phyloP scores from a whole-genome alignment of 2,113 vertebrate genomes.

The Sebastes fasciatus region DNA sequence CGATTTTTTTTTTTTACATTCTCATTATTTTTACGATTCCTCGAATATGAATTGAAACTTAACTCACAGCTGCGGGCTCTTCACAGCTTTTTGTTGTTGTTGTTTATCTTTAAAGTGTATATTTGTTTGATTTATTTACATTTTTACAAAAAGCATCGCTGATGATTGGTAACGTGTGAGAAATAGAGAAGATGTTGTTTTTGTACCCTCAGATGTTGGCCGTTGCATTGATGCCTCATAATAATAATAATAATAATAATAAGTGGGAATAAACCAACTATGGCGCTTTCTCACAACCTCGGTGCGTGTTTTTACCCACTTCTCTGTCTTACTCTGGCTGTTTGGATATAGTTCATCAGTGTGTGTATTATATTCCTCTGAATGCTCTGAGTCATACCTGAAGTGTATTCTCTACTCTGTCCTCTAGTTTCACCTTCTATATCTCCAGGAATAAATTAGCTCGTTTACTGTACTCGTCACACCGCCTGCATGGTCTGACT shows the following conservation, averaged over 20 bases:
- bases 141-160: neutral
- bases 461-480: conserved; percentile 9
- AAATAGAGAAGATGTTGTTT: neutral
- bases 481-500: too few relatives aligned
- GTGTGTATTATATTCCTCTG: neutral
- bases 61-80: neutral
- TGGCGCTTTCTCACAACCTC: conserved; percentile 54
- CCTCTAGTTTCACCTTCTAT: conserved; percentile 70
- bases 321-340: conserved; percentile 19
- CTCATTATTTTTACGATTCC: conserved; percentile 8
- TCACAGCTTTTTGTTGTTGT: conserved; percentile 4
- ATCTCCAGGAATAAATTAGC: conserved; percentile 36
- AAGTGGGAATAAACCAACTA: conserved; percentile 49
- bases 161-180: too few relatives aligned
- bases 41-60: conserved; percentile 43
- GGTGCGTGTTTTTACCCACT: conserved; percentile 43
- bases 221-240: conserved; percentile 19
- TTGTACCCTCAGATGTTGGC: neutral
- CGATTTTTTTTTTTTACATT: conserved; percentile 1
- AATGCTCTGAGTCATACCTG: conserved; percentile 27
- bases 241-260: neutral
- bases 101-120: neutral
- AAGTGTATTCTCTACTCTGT: conserved; percentile 40
- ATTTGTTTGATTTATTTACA: neutral
- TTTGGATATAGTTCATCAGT: conserved; percentile 39